Base-by-base conservation (phyloP, 2,888 invertebrate species). In the Zonitis immaculata region DNA sequence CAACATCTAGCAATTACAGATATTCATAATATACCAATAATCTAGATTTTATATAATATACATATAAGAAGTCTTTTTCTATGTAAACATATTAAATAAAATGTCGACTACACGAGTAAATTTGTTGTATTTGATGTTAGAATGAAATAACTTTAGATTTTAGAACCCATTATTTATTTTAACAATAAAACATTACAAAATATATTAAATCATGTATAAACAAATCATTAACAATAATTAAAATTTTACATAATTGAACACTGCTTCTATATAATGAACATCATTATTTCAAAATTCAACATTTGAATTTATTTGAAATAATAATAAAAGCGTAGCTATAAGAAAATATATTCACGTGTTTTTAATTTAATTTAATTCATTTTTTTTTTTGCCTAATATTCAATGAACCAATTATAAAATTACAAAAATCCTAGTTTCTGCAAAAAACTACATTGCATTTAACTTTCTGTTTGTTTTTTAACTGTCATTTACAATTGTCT, bases 161-260 rank as follows among this genome's bases (percentile, higher is more conserved):
- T 65, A 65, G 3, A 72, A 69, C 69, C 70, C 70, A 69, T 68
- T 60, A 64, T 66, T 66, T 68, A 68, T 68, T 67, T n/a, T 66
- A 70, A 70, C 66, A 71, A 69, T 67, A 69, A 69, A 70, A 68
- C 62, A 69, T 66, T 70, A 66, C 62, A 66, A 71, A 70, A 68
- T 68, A 68, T 67, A 68, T 64, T 63, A 65, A 60, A 62, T 62
- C 64, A 62, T 59, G 55, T 61, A 56, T 47, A 56, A 61, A 68
- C 65, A 65, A 67, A 68, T 53, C 62, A 64, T 61, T 66, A 68
- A 68, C 64, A 66, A 60, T 64, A 66, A 65, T 60, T 64, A 60
- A 61, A 58, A 53, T 57, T 61, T 55, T 52, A 56, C 60, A 59
- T 58, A 59, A 59, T 60, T 64, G 61, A 64, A 66, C 65, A 63